Conservation (phyloP, 2,113 vertebrate species). For the Tachysurus fulvidraco region DNA sequence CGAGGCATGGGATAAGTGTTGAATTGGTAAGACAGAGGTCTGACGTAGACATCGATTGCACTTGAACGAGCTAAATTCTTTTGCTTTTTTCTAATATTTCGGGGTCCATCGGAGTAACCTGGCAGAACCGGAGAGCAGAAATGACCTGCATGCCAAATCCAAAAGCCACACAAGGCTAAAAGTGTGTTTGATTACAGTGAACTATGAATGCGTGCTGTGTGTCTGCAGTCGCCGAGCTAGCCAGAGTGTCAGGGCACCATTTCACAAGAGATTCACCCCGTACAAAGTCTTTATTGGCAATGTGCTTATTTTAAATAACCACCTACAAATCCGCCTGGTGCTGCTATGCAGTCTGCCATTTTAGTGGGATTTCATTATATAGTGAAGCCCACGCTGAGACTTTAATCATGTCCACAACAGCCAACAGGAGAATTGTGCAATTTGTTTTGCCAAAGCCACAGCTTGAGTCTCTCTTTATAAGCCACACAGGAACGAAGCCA, state of each 20-base stretch:
- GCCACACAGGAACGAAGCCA: slow-evolving; percentile 7
- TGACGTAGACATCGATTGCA: background rate
- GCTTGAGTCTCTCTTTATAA: background rate
- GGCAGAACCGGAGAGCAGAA: background rate
- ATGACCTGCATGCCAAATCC: background rate
- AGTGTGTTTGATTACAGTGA: slow-evolving; percentile 26
- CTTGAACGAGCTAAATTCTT: background rate
- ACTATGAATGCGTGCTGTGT: slow-evolving; percentile 2
- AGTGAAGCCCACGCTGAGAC: slow-evolving; percentile 31
- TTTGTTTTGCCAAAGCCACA: background rate
- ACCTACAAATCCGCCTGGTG: background rate
- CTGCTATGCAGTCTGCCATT: slow-evolving; percentile 25
- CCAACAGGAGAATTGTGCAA: slow-evolving; percentile 6
- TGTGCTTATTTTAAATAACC: background rate
- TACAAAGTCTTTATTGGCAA: background rate
- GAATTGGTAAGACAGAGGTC: background rate
- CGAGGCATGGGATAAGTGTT: background rate
- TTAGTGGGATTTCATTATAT: slow-evolving; percentile 24
- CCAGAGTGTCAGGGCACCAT: background rate
- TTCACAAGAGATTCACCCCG: background rate
- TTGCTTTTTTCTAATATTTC: background rate
- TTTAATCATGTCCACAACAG: slow-evolving; percentile 12
- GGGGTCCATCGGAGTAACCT: background rate
- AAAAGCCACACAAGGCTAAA: background rate
- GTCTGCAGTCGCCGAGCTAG: background rate